A percentile compares a stretch with the other conserved stretches of the same genome.
Evolutionary conservation across 1,140 invertebrate genomes (phyloP).

Genomic region (Drosophila oshimai): DNA sequence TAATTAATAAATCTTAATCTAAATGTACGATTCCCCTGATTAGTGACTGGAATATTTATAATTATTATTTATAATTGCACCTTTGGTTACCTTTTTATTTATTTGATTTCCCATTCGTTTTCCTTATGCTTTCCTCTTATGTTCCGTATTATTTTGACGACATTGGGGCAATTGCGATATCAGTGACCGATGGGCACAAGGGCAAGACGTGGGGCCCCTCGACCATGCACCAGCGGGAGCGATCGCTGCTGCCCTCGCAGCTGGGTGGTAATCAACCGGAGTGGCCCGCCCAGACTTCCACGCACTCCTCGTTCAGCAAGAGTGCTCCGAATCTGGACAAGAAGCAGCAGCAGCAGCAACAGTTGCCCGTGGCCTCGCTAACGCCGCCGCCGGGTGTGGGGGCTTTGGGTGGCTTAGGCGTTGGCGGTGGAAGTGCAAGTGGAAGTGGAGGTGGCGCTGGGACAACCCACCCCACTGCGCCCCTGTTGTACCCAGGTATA

Average conservation of each 20-base stretch:
- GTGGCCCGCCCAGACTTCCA: constrained; percentile 80
- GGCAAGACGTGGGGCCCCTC: constrained; percentile 99
- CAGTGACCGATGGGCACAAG: constrained; percentile 95
- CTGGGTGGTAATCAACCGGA: constrained; percentile 76
- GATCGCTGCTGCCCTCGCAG: constrained; percentile 87
- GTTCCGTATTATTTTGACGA: constrained; percentile 15
- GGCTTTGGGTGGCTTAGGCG: neutral
- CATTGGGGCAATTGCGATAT: neutral
- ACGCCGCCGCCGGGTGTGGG: constrained; percentile 34
- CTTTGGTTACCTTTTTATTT: constrained; percentile 20
- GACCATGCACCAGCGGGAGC: constrained; percentile 93
- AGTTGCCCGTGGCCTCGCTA: constrained; percentile 18
- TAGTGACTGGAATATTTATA: neutral
- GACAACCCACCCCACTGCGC: neutral
- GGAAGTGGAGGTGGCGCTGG: constrained; percentile 36
- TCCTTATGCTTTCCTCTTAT: constrained; percentile 22
- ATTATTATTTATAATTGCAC: constrained; percentile 9
- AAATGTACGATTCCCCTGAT: neutral
- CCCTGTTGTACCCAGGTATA: constrained; percentile 52
- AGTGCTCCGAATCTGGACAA: constrained; percentile 93
- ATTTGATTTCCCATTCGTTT: constrained; percentile 15
- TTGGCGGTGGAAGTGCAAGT: constrained; percentile 21
- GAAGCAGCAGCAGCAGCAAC: constrained; percentile 62
- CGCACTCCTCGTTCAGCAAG: constrained; percentile 84
- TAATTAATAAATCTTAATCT: too few species aligned